Evolutionary conservation across 2,888 invertebrate genomes (phyloP), one percentile per base, ranked within the genome.

Genomic region (Drosophila helvetica): DNA sequence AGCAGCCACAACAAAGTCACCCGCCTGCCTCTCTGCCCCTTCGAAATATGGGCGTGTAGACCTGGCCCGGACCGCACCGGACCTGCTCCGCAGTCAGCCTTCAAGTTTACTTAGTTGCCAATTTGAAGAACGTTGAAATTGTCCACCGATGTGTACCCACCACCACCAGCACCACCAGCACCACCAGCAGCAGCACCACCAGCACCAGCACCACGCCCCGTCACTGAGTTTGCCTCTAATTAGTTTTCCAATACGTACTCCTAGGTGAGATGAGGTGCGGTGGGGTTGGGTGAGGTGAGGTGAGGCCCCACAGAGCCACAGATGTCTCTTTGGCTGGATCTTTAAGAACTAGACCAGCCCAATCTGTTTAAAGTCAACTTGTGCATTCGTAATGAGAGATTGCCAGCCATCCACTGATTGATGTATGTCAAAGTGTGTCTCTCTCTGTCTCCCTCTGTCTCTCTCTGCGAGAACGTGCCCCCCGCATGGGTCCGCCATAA

Each of bases 91-190:
- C 65, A 43, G 71, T 52, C 60, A 48, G 56, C 59, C 63, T 62
- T 64, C 70, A 72, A 79, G 73, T 74, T 38, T 82, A 74, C 86
- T 86, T 82, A 83, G 79, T 81, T 87, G 75, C 66, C 77, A 75
- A 80, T 75, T 75, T 70, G 53, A 46, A 25, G 60, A 70, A 58
- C 57, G 46, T 50, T 55, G 51, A 73, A 83, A 85, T 85, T 80
- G 78, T 50, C 64, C 69, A 73, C 74, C 74, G 70, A 75, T 45
- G 80, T 83, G 72, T 56, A 69, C 30, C 33, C 45, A 38, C 42
- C 38, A 64, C 50, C 69, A 72, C 75, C 19, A 19, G 1, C 19
- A 19, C 19, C 19, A 19, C 19, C 19, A 19, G 1, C 19, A 19
- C 19, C 19, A 19, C 1, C 19, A 19, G 19, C 19, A 25, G 22